A percentile compares a stretch with the other conserved stretches of the same genome.
phyloP scores from a whole-genome alignment of 2,888 invertebrate species.

The Perizoma flavofasciatum region DNA sequence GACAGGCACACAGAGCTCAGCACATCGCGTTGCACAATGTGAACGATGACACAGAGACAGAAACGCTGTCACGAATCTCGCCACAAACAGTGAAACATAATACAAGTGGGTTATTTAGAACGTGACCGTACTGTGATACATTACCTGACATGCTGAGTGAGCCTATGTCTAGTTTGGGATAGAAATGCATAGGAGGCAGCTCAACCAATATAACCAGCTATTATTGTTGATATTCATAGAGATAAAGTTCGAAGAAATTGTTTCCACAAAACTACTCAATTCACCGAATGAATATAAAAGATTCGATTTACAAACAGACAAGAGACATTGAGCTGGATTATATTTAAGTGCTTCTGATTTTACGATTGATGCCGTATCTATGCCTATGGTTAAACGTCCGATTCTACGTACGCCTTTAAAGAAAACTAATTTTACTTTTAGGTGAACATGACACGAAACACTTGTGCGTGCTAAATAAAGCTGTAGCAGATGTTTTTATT shows the following conservation, averaged over 20 bases:
- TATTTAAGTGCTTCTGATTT: constrained; percentile 44
- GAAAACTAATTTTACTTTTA: neutral
- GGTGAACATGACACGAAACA: neutral
- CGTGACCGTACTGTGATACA: constrained; percentile 68
- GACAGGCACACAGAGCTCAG: constrained; percentile 61
- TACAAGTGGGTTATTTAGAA: constrained; percentile 73
- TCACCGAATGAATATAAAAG: constrained; percentile 20
- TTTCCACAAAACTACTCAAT: constrained; percentile 16
- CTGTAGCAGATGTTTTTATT: neutral
- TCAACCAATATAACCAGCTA: constrained; percentile 8
- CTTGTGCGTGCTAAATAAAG: neutral
- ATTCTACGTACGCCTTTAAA: constrained; percentile 6
- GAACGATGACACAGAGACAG: constrained; percentile 62
- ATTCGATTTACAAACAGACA: constrained; percentile 33
- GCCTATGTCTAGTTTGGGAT: constrained; percentile 50
- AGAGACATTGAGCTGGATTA: constrained; percentile 27
- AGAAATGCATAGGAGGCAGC: constrained; percentile 37
- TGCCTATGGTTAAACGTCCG: constrained; percentile 17
- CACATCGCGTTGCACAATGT: constrained; percentile 66
- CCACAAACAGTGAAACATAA: constrained; percentile 69
- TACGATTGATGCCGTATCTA: constrained; percentile 36
- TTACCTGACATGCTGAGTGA: constrained; percentile 54
- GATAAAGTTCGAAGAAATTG: constrained; percentile 17
- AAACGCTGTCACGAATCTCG: constrained; percentile 65
- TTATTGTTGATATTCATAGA: constrained; percentile 11